Conservation (phyloP, 2,113 vertebrate genomes). For the Cyanocitta stelleri region DNA sequence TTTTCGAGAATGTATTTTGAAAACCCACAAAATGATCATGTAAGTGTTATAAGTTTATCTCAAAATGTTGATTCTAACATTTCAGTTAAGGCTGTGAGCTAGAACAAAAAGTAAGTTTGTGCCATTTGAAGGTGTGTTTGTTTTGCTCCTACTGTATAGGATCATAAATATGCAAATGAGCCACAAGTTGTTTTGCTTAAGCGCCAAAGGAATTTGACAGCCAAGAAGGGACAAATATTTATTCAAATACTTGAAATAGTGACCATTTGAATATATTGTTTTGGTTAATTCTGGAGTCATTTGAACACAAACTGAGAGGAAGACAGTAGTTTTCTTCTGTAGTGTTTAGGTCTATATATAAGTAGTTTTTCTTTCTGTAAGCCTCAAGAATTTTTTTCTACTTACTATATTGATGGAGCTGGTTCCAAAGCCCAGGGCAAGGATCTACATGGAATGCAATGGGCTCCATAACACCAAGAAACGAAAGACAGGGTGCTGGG, state of each 20-base stretch:
- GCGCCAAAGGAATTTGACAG: background rate
- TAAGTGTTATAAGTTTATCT: background rate
- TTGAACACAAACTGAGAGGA: background rate
- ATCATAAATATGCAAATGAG: background rate
- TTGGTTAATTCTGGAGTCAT: background rate
- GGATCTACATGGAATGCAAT: background rate
- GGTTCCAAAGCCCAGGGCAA: background rate
- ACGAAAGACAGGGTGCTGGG: background rate
- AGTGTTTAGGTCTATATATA: background rate
- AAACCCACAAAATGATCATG: background rate
- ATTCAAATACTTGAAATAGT: background rate
- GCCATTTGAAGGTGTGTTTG: background rate
- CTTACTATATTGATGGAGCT: background rate
- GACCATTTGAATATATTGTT: background rate
- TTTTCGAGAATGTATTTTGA: background rate
- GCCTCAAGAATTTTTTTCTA: background rate
- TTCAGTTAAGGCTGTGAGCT: background rate
- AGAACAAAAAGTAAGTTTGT: background rate
- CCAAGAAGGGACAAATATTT: slow-evolving; percentile 7
- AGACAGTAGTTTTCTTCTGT: background rate
- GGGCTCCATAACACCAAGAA: background rate
- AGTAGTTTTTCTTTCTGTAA: background rate
- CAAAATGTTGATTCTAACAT: background rate
- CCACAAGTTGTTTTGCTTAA: background rate
- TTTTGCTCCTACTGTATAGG: background rate